Percentiles rank a stretch among this genome's conserved stretches.
These are phyloP conservation scores for Fratercula arctica DNA, from an alignment of 2,797 vertebrate genomes.

Conservation along the genomic window DNA sequence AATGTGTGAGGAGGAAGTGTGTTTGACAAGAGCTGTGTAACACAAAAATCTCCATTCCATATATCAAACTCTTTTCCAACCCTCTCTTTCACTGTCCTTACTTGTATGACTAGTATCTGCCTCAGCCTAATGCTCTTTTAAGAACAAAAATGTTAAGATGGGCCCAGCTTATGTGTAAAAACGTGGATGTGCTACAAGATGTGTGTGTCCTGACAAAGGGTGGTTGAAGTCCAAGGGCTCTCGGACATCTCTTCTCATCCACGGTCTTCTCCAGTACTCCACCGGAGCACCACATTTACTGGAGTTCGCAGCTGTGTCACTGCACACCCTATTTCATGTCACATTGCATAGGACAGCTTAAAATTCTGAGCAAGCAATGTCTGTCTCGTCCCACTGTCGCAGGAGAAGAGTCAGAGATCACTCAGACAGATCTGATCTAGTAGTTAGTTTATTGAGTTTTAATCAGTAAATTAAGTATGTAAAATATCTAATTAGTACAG, in stretches of 20 bases:
- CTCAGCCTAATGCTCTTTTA: not conserved
- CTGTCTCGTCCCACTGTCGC: not conserved
- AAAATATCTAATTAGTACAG: not conserved
- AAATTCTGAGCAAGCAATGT: not conserved
- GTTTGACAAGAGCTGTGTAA: not conserved
- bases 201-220: not conserved
- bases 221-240: not conserved
- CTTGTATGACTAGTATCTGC: not conserved
- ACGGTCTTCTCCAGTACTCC: not conserved
- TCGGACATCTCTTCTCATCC: not conserved
- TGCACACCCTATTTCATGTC: not conserved
- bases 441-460: not conserved
- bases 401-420: not conserved
- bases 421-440: not conserved
- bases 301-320: not conserved
- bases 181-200: not conserved
- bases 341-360: not conserved
- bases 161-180: not conserved
- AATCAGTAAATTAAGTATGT: not conserved
- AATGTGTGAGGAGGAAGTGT: accelerated
- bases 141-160: not conserved
- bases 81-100: not conserved
- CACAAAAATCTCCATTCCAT: not conserved
- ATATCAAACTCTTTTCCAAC: not conserved
- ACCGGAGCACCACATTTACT: not conserved